Conservation (phyloP, 2,797 vertebrate genomes). For the Tenualosa thibaudeaui region DNA sequence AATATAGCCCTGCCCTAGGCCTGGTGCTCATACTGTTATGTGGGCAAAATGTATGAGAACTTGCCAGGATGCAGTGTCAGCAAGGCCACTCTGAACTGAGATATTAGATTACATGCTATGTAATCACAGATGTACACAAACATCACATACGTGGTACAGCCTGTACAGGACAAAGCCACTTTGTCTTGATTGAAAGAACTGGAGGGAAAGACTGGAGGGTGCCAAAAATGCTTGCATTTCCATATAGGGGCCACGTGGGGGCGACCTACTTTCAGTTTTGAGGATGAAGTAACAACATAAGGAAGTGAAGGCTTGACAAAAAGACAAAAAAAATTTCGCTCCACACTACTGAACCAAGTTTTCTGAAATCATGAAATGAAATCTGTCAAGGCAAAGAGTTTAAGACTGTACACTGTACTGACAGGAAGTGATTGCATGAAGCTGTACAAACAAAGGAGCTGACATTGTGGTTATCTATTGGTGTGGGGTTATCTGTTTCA, state of each 20-base stretch:
- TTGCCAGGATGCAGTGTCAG: not conserved
- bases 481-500: not conserved
- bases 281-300: not conserved
- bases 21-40: not conserved
- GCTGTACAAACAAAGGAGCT: not conserved
- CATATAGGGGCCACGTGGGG: not conserved
- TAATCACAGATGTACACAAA: not conserved
- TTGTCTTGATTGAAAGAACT: not conserved
- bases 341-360: not conserved
- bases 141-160: not conserved
- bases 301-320: not conserved
- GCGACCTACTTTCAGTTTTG: conserved; percentile 1
- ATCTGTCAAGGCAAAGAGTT: not conserved
- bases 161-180: not conserved
- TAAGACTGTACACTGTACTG: not conserved
- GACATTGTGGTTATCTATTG: not conserved
- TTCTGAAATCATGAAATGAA: not conserved
- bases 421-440: not conserved
- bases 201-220: not conserved
- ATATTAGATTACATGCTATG: not conserved
- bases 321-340: not conserved
- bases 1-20: not conserved
- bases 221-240: not conserved
- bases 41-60: not conserved
- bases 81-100: not conserved